A percentile compares a stretch with the other conserved stretches of the same genome.
These are phyloP conservation scores for Drosophila eugracilis DNA, from an alignment of 1,140 invertebrate genomes.

Conservation along the genomic window DNA sequence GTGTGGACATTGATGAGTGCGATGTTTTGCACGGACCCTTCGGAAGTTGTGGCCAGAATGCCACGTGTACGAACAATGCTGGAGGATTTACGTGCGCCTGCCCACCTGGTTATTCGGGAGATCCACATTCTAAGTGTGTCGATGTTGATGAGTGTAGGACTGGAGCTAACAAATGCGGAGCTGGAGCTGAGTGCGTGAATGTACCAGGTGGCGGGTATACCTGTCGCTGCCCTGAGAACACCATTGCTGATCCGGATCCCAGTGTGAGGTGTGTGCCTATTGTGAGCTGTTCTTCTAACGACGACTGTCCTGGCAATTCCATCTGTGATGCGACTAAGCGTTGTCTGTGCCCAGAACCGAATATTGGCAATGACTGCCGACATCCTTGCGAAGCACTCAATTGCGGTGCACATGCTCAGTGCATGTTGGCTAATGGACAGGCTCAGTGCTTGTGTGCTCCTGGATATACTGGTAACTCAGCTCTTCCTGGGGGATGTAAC, in stretches of 20 bases:
- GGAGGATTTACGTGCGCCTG: conserved; percentile 92
- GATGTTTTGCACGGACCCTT: conserved; percentile 90
- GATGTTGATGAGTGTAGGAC: conserved; percentile 94
- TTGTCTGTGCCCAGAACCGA: conserved; percentile 95
- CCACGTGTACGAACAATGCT: conserved; percentile 92
- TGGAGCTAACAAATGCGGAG: conserved; percentile 88
- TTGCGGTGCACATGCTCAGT: conserved; percentile 95
- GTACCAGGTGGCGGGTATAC: conserved; percentile 91
- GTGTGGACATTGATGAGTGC: conserved; percentile 97
- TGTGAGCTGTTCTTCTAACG: conserved; percentile 90
- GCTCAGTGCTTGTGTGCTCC: conserved; percentile 93
- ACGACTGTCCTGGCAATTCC: conserved; percentile 95
- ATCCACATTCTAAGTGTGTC: conserved; percentile 90
- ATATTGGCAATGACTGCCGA: conserved; percentile 95
- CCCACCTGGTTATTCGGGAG: conserved; percentile 91
- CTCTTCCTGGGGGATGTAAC: conserved; percentile 90
- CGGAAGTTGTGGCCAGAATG: conserved; percentile 93
- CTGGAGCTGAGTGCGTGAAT: conserved; percentile 92
- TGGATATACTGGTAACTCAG: conserved; percentile 90
- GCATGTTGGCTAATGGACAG: conserved; percentile 92
- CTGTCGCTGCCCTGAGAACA: conserved; percentile 93
- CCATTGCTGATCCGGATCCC: conserved; percentile 93
- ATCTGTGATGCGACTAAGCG: conserved; percentile 91
- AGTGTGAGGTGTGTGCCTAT: conserved; percentile 91
- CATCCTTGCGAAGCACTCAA: conserved; percentile 95